Conservation (phyloP, 92 coral and sea anemone species). For the Porites rus region DNA sequence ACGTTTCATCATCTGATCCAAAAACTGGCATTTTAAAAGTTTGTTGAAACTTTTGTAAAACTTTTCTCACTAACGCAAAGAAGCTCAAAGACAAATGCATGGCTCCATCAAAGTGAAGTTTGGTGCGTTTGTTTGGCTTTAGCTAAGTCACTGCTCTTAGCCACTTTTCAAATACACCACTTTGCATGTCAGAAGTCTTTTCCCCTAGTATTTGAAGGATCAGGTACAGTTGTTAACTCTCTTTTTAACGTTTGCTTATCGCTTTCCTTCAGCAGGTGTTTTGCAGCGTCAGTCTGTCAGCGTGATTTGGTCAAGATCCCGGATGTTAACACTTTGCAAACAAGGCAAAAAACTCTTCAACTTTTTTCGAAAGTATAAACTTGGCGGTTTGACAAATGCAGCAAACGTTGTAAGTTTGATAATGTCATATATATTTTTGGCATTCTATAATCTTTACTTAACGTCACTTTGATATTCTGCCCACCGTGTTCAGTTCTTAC, state of each 20-base stretch:
- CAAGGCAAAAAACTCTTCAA: too few relatives aligned
- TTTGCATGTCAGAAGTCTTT: background rate
- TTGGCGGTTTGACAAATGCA: too few relatives aligned
- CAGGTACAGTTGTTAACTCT: background rate
- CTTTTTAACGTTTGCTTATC: background rate
- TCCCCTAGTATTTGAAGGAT: background rate
- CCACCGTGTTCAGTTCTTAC: too few relatives aligned
- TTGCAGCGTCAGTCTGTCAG: too few relatives aligned
- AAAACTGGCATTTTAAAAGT: slow-evolving; percentile 14
- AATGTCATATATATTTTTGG: too few relatives aligned
- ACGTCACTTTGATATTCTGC: too few relatives aligned
- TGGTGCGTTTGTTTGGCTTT: background rate
- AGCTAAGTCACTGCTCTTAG: background rate
- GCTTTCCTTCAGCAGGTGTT: too few relatives aligned
- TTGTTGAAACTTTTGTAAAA: background rate
- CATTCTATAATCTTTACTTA: too few relatives aligned
- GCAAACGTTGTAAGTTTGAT: too few relatives aligned
- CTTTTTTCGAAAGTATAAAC: too few relatives aligned
- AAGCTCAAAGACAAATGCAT: background rate
- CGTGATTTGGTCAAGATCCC: slow-evolving; percentile 1
- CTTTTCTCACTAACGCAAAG: background rate
- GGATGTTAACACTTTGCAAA: background rate
- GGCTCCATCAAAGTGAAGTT: too few relatives aligned
- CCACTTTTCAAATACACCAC: background rate
- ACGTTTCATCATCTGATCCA: slow-evolving; percentile 39